A percentile compares a stretch with the other conserved stretches of the same genome.
phyloP scores from a whole-genome alignment of 2,888 invertebrate species.

The Orthosia gracilis region DNA sequence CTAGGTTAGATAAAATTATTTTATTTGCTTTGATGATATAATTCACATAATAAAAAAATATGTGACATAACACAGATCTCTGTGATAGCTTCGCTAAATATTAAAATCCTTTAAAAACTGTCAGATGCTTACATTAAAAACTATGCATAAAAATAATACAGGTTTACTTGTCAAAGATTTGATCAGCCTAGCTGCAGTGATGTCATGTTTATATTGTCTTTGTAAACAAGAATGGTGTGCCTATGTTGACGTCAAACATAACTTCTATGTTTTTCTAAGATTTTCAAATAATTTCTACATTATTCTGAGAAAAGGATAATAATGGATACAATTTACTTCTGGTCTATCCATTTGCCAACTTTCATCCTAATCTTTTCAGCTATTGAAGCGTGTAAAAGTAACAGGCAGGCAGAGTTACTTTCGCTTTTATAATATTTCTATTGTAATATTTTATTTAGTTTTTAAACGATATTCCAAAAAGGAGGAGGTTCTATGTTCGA shows the following conservation, averaged over 20 bases:
- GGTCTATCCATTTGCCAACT: too few relatives aligned
- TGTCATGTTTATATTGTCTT: conserved; percentile 30
- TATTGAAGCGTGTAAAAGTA: too few relatives aligned
- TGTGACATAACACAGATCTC: too few relatives aligned
- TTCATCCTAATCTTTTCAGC: too few relatives aligned
- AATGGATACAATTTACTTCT: background rate
- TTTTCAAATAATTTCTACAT: background rate
- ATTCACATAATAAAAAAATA: too few relatives aligned
- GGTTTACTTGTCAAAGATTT: conserved; percentile 20
- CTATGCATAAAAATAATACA: background rate
- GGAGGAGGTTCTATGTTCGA: too few relatives aligned
- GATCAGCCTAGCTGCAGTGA: conserved; percentile 13
- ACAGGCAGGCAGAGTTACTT: too few relatives aligned
- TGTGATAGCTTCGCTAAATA: background rate
- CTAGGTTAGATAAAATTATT: background rate
- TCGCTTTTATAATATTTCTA: too few relatives aligned
- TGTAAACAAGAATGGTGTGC: conserved; percentile 12
- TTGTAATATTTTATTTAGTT: too few relatives aligned
- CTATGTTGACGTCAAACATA: background rate
- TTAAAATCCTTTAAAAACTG: background rate
- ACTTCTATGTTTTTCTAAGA: background rate
- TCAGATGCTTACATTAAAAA: background rate
- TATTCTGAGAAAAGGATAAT: background rate
- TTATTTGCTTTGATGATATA: background rate
- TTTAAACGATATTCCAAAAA: too few relatives aligned